Conservation (phyloP, 2,888 invertebrate species). For the Aplocera efformata region DNA sequence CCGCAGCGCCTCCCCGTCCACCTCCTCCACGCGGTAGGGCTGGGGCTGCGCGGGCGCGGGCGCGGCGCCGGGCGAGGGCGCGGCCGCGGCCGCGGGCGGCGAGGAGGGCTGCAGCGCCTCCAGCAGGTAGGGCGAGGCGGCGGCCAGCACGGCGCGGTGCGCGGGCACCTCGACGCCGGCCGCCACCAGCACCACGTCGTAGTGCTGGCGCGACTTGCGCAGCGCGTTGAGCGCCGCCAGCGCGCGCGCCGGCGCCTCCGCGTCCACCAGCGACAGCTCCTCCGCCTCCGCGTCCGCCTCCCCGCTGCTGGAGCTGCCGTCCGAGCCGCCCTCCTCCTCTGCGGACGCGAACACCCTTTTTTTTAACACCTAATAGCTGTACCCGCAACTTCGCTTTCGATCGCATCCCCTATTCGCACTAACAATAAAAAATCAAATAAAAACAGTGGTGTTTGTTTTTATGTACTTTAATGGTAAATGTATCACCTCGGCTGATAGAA, state of each 20-base stretch:
- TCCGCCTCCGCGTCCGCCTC: conserved; percentile 46
- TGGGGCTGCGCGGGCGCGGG: conserved; percentile 9
- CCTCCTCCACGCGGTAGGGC: conserved; percentile 41
- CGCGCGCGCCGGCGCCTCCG: conserved; percentile 80
- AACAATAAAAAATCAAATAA: too few species aligned
- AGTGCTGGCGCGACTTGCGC: conserved; percentile 91
- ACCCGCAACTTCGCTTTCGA: not conserved
- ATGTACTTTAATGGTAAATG: too few species aligned
- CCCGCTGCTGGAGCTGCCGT: conserved; percentile 48
- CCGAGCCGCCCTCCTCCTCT: conserved; percentile 28
- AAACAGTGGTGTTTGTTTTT: too few species aligned
- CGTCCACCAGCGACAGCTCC: conserved; percentile 79
- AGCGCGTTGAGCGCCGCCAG: conserved; percentile 87
- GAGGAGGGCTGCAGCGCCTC: conserved; percentile 66
- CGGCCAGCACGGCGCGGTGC: conserved; percentile 90
- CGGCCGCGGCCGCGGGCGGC: conserved; percentile 9
- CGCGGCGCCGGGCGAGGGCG: conserved; percentile 19
- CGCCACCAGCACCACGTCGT: conserved; percentile 91
- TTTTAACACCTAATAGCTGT: not conserved
- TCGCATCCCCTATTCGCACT: too few species aligned
- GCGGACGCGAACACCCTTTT: too few species aligned
- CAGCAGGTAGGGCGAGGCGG: conserved; percentile 88
- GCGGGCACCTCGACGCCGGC: conserved; percentile 80
- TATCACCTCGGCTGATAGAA: too few species aligned
- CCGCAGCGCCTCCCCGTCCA: conserved; percentile 82